Evolutionary conservation across 2,113 vertebrate species (phyloP).

Genomic region (Promerops cafer): DNA sequence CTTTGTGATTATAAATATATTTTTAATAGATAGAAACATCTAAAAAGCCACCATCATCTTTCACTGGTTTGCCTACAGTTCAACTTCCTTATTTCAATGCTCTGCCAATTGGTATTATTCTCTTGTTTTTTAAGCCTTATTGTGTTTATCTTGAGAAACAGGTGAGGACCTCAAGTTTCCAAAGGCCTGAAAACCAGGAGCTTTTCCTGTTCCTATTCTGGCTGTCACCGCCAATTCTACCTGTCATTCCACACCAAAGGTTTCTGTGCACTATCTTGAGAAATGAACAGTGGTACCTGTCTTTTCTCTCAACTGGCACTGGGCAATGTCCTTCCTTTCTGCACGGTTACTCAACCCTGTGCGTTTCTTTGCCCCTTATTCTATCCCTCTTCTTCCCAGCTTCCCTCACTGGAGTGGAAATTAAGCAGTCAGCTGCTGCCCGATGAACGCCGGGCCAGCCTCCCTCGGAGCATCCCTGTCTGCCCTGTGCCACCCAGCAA

Average conservation of each 20-base stretch:
- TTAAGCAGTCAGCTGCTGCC: not conserved
- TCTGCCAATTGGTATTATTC: not conserved
- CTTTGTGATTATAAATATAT: not conserved
- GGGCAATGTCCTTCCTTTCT: not conserved
- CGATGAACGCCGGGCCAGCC: rapidly evolving
- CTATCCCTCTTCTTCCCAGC: not conserved
- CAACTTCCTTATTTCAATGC: not conserved
- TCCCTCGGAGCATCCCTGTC: rapidly evolving
- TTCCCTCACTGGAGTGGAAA: not conserved
- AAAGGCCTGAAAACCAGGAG: not conserved
- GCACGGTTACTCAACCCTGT: not conserved
- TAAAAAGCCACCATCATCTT: not conserved
- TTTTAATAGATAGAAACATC: not conserved
- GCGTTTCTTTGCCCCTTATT: not conserved
- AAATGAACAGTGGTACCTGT: not conserved
- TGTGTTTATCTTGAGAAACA: not conserved
- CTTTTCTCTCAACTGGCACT: not conserved
- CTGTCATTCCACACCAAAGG: not conserved
- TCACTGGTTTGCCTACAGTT: not conserved
- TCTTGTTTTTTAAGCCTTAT: not conserved
- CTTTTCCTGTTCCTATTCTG: not conserved
- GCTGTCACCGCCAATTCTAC: not conserved
- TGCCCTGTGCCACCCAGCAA: not conserved
- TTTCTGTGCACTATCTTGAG: not conserved
- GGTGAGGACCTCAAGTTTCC: not conserved